Evolutionary conservation across 2,113 vertebrate genomes (phyloP).

Genomic region (Saimiri boliviensis): DNA sequence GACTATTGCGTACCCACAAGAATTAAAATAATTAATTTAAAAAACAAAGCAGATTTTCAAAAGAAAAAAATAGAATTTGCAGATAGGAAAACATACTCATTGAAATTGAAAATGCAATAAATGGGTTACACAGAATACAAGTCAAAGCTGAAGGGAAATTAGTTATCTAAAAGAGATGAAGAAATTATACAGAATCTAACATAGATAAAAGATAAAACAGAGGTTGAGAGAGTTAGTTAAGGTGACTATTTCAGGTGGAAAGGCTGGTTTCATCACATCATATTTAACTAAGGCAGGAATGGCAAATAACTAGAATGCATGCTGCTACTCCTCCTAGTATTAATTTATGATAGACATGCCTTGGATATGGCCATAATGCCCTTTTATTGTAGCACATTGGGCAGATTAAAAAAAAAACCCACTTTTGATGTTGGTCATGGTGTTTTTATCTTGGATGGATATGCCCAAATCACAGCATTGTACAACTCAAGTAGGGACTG

Average conservation of each 20-base stretch:
- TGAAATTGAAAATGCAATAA: background rate
- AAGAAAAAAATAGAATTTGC: background rate
- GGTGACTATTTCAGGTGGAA: background rate
- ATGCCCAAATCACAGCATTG: background rate
- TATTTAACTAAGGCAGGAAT: background rate
- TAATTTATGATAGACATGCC: background rate
- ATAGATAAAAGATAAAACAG: background rate
- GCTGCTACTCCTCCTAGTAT: background rate
- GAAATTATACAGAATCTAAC: background rate
- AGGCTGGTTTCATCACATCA: background rate
- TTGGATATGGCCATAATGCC: background rate
- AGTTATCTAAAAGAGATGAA: background rate
- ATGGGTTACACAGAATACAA: background rate
- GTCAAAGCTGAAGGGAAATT: background rate
- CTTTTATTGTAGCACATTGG: background rate
- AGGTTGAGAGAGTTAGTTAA: background rate
- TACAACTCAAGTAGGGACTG: background rate
- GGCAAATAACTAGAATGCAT: background rate
- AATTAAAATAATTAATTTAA: background rate
- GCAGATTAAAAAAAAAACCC: background rate
- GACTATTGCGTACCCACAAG: too few species aligned
- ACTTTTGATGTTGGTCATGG: background rate
- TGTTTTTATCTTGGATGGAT: background rate
- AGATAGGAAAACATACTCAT: background rate
- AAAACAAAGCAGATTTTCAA: background rate